A percentile compares a stretch with the other conserved stretches of the same genome.
Evolutionary conservation across 2,888 invertebrate species (phyloP).

Genomic region (Sepioteuthis lessoniana): DNA sequence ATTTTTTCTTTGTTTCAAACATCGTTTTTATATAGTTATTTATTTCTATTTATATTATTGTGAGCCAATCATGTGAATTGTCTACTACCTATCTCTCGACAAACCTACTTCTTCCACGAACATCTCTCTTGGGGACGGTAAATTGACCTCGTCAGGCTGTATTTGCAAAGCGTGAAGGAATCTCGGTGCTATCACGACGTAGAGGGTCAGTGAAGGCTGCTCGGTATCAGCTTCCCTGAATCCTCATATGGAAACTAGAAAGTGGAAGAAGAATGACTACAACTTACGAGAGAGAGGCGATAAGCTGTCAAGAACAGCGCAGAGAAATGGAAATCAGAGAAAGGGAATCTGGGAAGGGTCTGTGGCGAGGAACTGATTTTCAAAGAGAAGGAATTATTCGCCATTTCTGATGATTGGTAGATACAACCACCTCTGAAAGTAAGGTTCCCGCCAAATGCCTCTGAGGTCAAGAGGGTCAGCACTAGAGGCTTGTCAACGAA

Average conservation of each 20-base stretch:
- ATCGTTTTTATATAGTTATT: neutral
- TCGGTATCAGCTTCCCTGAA: neutral
- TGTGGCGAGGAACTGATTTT: neutral
- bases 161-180: slow-evolving; percentile 14
- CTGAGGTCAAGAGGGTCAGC: neutral
- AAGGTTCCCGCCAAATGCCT: neutral
- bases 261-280: neutral
- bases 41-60: neutral
- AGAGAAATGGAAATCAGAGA: neutral
- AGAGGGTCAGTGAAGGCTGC: neutral
- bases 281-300: neutral
- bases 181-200: neutral
- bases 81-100: neutral
- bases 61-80: neutral
- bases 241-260: neutral
- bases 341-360: neutral
- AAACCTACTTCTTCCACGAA: neutral
- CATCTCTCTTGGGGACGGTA: neutral
- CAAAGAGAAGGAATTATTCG: neutral
- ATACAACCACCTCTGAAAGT: neutral
- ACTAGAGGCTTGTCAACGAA: neutral
- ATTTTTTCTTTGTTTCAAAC: neutral
- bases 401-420: neutral
- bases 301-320: neutral
- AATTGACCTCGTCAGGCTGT: neutral